Evolutionary conservation across 1,140 invertebrate species (phyloP).

Genomic region (Piezodorus guildinii): DNA sequence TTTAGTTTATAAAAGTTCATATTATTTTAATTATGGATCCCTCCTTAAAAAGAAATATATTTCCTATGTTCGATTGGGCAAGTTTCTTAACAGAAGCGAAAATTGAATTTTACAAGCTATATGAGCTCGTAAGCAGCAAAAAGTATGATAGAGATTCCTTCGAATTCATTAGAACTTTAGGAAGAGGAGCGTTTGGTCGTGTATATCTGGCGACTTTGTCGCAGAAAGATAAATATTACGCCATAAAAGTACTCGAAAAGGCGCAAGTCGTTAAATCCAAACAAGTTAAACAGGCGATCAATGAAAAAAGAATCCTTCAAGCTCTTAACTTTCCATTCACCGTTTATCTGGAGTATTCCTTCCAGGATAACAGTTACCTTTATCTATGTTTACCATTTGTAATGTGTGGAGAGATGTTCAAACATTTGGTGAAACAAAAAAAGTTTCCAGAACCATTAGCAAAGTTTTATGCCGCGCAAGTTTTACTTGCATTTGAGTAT

Average conservation of each 20-base stretch:
- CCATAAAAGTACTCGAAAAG: slow-evolving; percentile 88
- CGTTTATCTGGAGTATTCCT: slow-evolving; percentile 68
- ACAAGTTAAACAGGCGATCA: slow-evolving; percentile 72
- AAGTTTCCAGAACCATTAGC: slow-evolving; percentile 69
- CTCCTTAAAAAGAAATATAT: not conserved
- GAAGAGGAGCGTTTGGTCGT: slow-evolving; percentile 80
- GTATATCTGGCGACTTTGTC: slow-evolving; percentile 69
- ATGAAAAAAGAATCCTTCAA: slow-evolving; percentile 76
- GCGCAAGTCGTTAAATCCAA: slow-evolving; percentile 72
- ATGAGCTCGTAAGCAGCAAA: not conserved
- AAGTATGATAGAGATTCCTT: slow-evolving; percentile 29
- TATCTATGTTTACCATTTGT: slow-evolving; percentile 75
- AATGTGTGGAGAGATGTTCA: slow-evolving; percentile 73
- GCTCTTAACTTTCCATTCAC: slow-evolving; percentile 72
- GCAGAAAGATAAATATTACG: slow-evolving; percentile 51
- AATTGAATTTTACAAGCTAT: not conserved
- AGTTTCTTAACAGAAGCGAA: not conserved
- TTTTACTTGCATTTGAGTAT: slow-evolving; percentile 84
- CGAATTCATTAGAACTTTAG: slow-evolving; percentile 56
- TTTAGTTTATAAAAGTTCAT: too few relatives aligned
- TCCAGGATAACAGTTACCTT: slow-evolving; percentile 75
- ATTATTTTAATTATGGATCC: not conserved
- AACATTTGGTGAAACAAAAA: slow-evolving; percentile 45
- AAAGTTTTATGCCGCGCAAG: slow-evolving; percentile 87
- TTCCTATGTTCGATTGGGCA: not conserved